Evolutionary conservation across 2,797 vertebrate species (phyloP).

Genomic region (Lacerta bilineata): DNA sequence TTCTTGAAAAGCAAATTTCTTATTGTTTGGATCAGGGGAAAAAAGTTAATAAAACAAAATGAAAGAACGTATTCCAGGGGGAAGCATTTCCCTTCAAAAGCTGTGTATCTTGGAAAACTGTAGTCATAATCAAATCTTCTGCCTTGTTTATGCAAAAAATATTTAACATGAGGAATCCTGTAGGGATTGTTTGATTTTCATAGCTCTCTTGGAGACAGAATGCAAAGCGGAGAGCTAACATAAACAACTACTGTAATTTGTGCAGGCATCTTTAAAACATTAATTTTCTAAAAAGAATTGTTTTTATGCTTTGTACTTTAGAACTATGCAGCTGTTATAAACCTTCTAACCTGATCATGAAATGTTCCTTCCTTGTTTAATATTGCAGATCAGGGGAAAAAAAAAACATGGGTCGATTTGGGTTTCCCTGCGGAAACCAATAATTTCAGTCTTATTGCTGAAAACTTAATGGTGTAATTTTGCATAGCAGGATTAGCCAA

Average conservation of each 20-base stretch:
- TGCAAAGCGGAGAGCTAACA: slow-evolving; percentile 64
- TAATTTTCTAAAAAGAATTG: slow-evolving; percentile 70
- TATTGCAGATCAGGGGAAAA: slow-evolving; percentile 23
- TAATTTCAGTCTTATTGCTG: not conserved
- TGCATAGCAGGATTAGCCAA: not conserved
- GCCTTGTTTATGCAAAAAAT: slow-evolving; percentile 74
- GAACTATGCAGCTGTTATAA: slow-evolving; percentile 59
- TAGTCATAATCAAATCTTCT: slow-evolving; percentile 71
- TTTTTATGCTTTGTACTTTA: slow-evolving; percentile 57
- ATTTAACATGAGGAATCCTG: slow-evolving; percentile 70
- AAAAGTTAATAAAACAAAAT: slow-evolving; percentile 75
- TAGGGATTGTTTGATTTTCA: slow-evolving; percentile 74
- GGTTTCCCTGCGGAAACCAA: not conserved
- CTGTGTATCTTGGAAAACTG: slow-evolving; percentile 81
- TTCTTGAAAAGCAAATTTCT: slow-evolving; percentile 73
- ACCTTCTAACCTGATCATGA: slow-evolving; percentile 66
- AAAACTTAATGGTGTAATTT: not conserved
- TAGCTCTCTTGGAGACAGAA: slow-evolving; percentile 65
- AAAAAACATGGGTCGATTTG: slow-evolving; percentile 12
- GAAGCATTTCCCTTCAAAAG: slow-evolving; percentile 77
- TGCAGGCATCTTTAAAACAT: slow-evolving; percentile 64
- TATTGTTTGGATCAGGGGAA: slow-evolving; percentile 72
- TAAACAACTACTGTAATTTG: slow-evolving; percentile 67
- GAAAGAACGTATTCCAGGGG: slow-evolving; percentile 78
- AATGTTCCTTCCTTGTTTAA: slow-evolving; percentile 47